A percentile compares a stretch with the other conserved stretches of the same genome.
Conservation (phyloP, 2,797 vertebrate genomes). For the Enteromius paludinosus region DNA sequence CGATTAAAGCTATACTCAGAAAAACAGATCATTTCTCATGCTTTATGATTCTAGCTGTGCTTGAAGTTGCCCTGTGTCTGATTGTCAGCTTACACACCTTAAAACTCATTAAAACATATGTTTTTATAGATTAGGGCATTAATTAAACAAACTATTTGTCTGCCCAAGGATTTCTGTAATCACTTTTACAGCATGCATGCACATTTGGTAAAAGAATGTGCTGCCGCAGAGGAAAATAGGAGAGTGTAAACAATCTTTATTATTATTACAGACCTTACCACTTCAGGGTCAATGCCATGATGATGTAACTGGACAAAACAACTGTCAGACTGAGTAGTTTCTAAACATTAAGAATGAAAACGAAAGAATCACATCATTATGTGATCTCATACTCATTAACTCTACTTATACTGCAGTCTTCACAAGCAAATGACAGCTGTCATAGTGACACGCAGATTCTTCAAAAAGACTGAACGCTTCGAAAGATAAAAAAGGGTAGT, state of each 20-base stretch:
- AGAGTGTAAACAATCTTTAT: neutral
- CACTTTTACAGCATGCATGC: neutral
- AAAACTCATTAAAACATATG: neutral
- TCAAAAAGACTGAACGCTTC: neutral
- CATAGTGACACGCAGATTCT: neutral
- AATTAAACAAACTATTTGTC: neutral
- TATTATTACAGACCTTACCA: neutral
- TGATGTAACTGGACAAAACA: neutral
- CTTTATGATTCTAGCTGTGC: constrained; percentile 13
- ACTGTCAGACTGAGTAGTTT: neutral
- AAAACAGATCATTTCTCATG: constrained; percentile 34
- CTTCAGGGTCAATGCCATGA: constrained; percentile 3
- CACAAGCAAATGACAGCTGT: neutral
- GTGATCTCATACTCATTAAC: neutral
- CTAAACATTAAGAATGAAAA: neutral
- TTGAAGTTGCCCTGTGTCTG: neutral
- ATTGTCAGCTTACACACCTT: neutral
- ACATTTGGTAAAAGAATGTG: neutral
- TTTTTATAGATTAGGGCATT: neutral
- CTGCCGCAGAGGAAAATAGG: neutral
- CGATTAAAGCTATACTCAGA: constrained; percentile 50
- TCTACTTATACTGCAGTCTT: neutral
- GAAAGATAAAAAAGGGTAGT: neutral
- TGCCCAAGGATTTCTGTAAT: neutral
- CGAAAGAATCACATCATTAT: neutral